Conservation (phyloP, 1,140 invertebrate species). For the Lepidostoma basale region DNA sequence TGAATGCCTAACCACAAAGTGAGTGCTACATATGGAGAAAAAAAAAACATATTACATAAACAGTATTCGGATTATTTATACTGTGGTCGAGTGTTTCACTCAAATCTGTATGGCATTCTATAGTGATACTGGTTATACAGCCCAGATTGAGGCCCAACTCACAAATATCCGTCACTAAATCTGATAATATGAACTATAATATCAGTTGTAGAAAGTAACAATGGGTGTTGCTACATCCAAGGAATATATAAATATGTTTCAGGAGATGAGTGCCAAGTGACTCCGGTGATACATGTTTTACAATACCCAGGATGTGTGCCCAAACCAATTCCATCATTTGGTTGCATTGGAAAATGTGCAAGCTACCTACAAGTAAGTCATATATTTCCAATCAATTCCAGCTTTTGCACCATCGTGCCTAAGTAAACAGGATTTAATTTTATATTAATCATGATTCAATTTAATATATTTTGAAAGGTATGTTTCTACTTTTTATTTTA, state of each 20-base stretch:
- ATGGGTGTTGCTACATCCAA: no score
- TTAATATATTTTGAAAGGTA: background rate
- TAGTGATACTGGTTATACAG: no score
- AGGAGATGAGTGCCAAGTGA: constrained; percentile 87
- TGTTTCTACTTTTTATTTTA: no score
- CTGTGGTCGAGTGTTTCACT: no score
- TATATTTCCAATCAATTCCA: background rate
- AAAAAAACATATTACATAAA: no score
- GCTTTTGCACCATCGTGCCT: no score
- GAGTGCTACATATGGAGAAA: no score
- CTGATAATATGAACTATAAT: background rate
- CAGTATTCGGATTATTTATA: no score
- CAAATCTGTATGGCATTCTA: no score
- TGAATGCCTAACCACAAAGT: no score
- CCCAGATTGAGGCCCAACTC: background rate
- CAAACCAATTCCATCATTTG: constrained; percentile 92
- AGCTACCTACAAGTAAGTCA: constrained; percentile 86
- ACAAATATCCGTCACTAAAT: background rate
- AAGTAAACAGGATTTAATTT: no score
- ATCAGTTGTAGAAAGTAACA: background rate
- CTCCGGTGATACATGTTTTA: constrained; percentile 89
- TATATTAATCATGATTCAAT: background rate
- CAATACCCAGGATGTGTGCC: constrained; percentile 91
- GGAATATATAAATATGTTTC: no score
- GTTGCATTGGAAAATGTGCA: constrained; percentile 87